Conservation (phyloP, 1,140 invertebrate genomes). For the Cepaea nemoralis region DNA sequence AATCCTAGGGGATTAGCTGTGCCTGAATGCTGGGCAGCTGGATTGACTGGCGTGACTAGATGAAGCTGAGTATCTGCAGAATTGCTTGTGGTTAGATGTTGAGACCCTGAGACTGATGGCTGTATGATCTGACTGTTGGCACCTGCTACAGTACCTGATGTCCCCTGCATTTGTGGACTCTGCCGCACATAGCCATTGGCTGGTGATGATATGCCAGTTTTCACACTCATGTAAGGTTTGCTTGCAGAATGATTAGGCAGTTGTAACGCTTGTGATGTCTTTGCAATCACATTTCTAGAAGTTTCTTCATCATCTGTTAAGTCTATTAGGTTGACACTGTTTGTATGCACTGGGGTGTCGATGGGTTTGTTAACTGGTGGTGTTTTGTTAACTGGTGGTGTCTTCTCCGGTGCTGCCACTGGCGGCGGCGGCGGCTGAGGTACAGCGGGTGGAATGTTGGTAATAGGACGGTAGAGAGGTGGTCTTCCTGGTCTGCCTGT, state of each 20-base stretch:
- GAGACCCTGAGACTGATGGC: not conserved
- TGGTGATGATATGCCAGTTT: not conserved
- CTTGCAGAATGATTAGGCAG: not conserved
- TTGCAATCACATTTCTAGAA: not conserved
- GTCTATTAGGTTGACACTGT: conserved; percentile 32
- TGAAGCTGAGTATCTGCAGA: conserved; percentile 5
- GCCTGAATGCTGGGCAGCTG: not conserved
- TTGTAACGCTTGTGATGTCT: not conserved
- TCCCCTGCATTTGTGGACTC: not conserved
- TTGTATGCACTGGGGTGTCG: not conserved
- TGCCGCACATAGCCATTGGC: not conserved
- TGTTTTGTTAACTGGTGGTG: too few relatives aligned
- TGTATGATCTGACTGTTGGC: not conserved
- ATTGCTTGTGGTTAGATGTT: not conserved
- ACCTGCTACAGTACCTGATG: not conserved
- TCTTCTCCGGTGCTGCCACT: not conserved
- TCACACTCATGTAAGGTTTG: not conserved
- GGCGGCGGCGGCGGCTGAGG: not conserved
- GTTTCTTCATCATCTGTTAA: conserved; percentile 40
- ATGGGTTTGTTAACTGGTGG: not conserved
- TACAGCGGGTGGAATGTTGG: not conserved
- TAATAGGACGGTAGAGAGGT: not conserved
- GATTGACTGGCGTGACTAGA: not conserved
- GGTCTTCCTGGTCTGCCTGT: conserved; percentile 1
- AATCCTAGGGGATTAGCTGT: not conserved